Base-by-base conservation (phyloP, 2,797 vertebrate species). In the Oryzias dopingdopingensis region DNA sequence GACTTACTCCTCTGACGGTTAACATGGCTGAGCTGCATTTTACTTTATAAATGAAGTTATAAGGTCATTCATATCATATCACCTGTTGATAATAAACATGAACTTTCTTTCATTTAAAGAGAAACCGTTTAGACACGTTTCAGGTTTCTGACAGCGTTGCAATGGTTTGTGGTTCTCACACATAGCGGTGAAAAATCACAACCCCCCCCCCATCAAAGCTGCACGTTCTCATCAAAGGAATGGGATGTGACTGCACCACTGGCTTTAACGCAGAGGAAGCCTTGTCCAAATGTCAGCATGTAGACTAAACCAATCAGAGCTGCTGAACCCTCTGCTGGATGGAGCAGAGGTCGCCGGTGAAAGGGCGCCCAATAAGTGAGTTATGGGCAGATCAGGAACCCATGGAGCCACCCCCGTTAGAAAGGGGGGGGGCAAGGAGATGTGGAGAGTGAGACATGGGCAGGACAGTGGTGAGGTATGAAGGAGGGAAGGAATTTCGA, bases 321-420 rank as follows among this genome's bases (percentile, higher is more conserved):
- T 72, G 45, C 42, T 51, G 8, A 79, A 68, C 52, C 23, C 66
- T 53, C 46, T 17, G 59, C 63, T 37, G 56, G 67, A 51, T 52
- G 53, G 65, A 59, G 67, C 57, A 42, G 51, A 41, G 81, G 79
- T 78, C 45, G 14, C 52, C 24, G 53, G 70, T 65, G 64, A 78
- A 67, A 75, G 72, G 74, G 65, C 67, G 62, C 14, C 20, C 48
- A 18, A 63, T 84, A 83, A 79, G 67, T 50, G 53, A 70, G 68
- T 61, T 80, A 67, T 10, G 70, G 74, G 53, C 67, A 72, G 57
- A 56, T 85, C 79, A 83, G 78, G 70, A 74, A 72, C 82, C 80
- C 23, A 56, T 67, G 67, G 23, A 54, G 59, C 40, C 4, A 12
- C 44, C 22, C 2, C 58, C 58, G 68, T 66, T 49, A 54, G 57